Base-by-base conservation (phyloP, 2,888 invertebrate genomes). In the Conchocele bisecta region DNA sequence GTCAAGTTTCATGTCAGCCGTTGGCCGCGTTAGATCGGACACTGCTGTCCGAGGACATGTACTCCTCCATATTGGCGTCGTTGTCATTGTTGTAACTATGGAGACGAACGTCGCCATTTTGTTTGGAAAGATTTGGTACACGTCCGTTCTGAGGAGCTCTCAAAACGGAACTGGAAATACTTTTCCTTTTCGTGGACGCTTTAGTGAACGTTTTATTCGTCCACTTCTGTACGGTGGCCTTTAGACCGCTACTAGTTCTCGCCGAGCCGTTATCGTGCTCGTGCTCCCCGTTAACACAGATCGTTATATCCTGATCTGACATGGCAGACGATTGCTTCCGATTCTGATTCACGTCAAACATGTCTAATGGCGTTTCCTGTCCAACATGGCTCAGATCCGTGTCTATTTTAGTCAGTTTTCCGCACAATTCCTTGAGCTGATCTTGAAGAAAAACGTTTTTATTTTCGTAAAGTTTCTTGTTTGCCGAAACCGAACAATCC, bases 211-310 rank as follows among this genome's bases (percentile, higher is more conserved):
- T 84, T 59, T 77, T 82, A 60, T 82, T 79, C 11, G 85, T 83
- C 58, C 83, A 74, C 61, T 83, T 84, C 60, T 86, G 85, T 61
- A 86, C 73, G 31, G 82, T 82, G 35, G 72, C 60, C 65, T 84
- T 85, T 7, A 86, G 56, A n/a, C n/a, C n/a, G 54, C 81, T 81
- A 44, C 72, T 78, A 6, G 35, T 29, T 26, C 67, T 57, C 4
- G 39, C 53, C 17, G 58, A 48, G 1, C 59, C 28, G n/a, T 60
- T 59, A n/a, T 66, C 66, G 4, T 54, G 56, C 1, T 56, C 67
- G 33, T 61, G 35, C n/a, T n/a, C n/a, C n/a, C n/a, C n/a, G n/a
- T n/a, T n/a, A n/a, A n/a, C n/a, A n/a, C n/a, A n/a, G n/a, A n/a
- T n/a, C n/a, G n/a, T n/a, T n/a, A n/a, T n/a, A n/a, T n/a, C n/a